Conservation (phyloP, 1,140 invertebrate species). For the Tribolium madens region DNA sequence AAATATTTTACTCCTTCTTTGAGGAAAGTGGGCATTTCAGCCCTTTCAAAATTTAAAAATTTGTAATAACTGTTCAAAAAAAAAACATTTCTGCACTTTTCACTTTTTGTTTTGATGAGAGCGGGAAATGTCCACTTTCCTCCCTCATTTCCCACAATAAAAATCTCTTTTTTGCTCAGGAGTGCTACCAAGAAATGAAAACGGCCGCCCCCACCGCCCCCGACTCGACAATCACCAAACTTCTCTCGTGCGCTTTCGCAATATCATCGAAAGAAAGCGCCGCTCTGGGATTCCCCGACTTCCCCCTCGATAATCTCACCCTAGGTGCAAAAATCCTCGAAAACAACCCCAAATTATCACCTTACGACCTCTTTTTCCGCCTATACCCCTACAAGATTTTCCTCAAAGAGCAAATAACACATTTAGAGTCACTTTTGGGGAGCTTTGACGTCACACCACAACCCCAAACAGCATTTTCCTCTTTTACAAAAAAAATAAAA, state of each 20-base stretch:
- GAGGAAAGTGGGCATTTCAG: too few relatives aligned
- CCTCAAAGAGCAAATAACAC: constrained; percentile 75
- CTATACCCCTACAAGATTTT: constrained; percentile 89
- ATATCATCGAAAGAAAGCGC: constrained; percentile 78
- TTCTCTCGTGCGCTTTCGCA: constrained; percentile 82
- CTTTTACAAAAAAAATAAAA: constrained; percentile 64
- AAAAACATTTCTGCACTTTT: too few relatives aligned
- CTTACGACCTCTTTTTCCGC: constrained; percentile 77
- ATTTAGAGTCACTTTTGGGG: constrained; percentile 53
- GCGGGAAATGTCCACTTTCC: too few relatives aligned
- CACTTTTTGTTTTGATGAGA: too few relatives aligned
- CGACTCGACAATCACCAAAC: constrained; percentile 72
- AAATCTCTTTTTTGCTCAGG: constrained; percentile 53
- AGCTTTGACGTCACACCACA: constrained; percentile 43
- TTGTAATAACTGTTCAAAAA: too few relatives aligned
- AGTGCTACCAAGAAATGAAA: constrained; percentile 66
- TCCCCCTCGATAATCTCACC: constrained; percentile 87
- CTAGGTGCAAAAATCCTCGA: constrained; percentile 79
- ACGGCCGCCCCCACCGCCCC: constrained; percentile 71
- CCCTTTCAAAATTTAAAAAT: too few relatives aligned
- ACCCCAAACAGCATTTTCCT: constrained; percentile 69
- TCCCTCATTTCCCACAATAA: too few relatives aligned
- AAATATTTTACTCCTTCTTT: too few relatives aligned
- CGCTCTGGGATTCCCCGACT: constrained; percentile 85
- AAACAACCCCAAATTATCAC: constrained; percentile 73